Conservation (phyloP, 2,113 vertebrate genomes). For the Coreoperca whiteheadi region DNA sequence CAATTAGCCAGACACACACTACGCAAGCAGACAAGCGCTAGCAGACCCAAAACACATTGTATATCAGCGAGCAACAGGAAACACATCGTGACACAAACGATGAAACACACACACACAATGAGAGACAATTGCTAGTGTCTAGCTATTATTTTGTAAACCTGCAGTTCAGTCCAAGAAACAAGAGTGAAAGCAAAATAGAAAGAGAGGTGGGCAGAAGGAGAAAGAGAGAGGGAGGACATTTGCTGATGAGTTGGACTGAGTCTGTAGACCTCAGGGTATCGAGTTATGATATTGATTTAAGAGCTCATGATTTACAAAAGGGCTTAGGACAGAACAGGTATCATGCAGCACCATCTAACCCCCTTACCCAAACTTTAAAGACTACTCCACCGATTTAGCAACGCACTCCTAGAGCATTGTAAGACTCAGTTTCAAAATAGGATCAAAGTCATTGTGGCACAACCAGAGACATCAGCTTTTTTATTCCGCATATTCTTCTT, state of each 20-base stretch:
- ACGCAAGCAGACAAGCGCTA: not conserved
- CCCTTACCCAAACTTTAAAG: not conserved
- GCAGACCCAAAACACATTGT: not conserved
- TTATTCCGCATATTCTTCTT: too few species aligned
- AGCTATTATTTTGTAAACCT: constrained; percentile 15
- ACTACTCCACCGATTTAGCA: not conserved
- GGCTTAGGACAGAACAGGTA: not conserved
- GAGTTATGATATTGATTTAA: constrained; percentile 3
- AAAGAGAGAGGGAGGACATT: not conserved
- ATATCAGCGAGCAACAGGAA: constrained; percentile 5
- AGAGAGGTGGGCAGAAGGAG: not conserved
- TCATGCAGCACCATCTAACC: not conserved
- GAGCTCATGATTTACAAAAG: not conserved
- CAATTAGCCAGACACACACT: constrained; percentile 39
- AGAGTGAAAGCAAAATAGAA: not conserved
- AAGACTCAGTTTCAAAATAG: too few species aligned
- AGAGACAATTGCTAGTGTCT: constrained; percentile 6
- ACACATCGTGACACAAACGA: not conserved
- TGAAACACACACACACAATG: constrained; percentile 3
- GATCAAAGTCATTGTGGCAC: too few species aligned
- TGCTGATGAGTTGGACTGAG: too few species aligned
- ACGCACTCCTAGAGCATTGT: too few species aligned
- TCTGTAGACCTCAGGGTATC: not conserved
- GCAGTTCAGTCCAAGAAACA: not conserved
- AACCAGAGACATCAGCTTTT: too few species aligned